Evolutionary conservation across 2,888 invertebrate species (phyloP), one percentile per base, ranked within the genome.

Genomic region (Neuroscelio doddi): DNA sequence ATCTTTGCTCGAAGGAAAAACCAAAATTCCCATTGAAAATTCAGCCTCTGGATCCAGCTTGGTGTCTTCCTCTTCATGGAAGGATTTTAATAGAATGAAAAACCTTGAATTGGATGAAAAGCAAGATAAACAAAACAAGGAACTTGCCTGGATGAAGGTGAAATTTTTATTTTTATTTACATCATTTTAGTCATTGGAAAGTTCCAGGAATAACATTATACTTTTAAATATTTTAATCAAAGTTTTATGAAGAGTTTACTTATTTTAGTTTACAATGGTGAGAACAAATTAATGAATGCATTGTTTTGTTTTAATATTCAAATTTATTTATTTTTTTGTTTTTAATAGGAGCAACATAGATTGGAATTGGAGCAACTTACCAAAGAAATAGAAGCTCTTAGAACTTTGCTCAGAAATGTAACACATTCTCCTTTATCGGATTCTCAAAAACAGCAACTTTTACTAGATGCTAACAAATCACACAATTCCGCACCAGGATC

Each of bases 401-500:
- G 93, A 69, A 91, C 90, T 82, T 88, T 92, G 71, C 87, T 93
- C 74, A 89, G 92, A 70, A 92, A 93, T 85, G 92, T 93, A 53
- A 90, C 91, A 36, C 93, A 93, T 85, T 93, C 93, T 64, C 93
- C 93, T 68, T 86, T 93, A 70, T 93, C 93, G 45, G 93, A 93
- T 86, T 90, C 91, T 75, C 93, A 93, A 86, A 93, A 93, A 85
- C 90, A 93, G 77, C 92, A 93, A 85, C 87, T 93, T 78, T 86
- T 93, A 80, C 88, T 92, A 76, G 92, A 92, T 80, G 87, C 88
- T 77, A 85, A 88, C 39, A 87, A 91, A 74, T 88, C 92, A 83
- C 92, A 93, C 81, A 92, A 90, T 76, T 93, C 93, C 45, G 93
- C 93, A 45, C 93, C 93, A 12, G 92, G 92, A n/a, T 92, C 93